These are phyloP conservation scores for Alectura lathami DNA, from an alignment of 2,113 vertebrate genomes.

Conservation along the genomic window DNA sequence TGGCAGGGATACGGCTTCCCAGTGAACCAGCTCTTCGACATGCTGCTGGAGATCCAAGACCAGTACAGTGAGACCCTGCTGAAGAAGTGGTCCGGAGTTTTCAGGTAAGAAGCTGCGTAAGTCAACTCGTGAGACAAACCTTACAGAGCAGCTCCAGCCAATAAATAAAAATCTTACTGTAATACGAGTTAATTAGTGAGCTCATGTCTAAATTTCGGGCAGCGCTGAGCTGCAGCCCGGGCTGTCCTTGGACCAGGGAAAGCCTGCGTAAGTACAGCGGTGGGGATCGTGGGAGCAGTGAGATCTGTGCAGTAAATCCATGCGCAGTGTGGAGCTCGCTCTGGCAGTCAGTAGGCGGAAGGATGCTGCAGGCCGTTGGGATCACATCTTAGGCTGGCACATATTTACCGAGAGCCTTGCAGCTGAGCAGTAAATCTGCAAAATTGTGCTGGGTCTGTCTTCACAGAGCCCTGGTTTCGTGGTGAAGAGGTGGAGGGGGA, in stretches of 20 bases:
- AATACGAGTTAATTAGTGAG: background rate
- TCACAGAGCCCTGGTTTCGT: background rate
- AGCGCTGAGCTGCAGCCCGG: background rate
- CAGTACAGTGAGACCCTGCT: constrained; percentile 95
- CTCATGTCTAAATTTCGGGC: background rate
- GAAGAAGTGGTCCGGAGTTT: constrained; percentile 92
- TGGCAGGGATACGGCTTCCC: constrained; percentile 93
- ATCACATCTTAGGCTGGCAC: background rate
- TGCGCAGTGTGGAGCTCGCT: background rate
- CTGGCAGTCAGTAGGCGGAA: background rate
- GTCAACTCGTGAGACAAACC: fast-evolving
- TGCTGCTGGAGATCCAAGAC: constrained; percentile 95
- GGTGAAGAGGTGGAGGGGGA: background rate
- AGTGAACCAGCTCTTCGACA: constrained; percentile 94
- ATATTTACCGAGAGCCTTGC: background rate
- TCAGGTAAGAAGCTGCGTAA: constrained; percentile 80
- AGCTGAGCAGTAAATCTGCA: background rate
- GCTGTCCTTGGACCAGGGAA: background rate
- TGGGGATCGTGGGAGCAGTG: background rate
- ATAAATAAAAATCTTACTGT: background rate
- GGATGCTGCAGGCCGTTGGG: background rate
- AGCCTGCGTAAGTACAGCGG: background rate
- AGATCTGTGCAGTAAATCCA: background rate
- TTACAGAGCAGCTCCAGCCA: background rate
- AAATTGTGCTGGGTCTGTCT: background rate